These are phyloP conservation scores for Nasua narica DNA, from an alignment of 2,797 vertebrate species.

Conservation along the genomic window DNA sequence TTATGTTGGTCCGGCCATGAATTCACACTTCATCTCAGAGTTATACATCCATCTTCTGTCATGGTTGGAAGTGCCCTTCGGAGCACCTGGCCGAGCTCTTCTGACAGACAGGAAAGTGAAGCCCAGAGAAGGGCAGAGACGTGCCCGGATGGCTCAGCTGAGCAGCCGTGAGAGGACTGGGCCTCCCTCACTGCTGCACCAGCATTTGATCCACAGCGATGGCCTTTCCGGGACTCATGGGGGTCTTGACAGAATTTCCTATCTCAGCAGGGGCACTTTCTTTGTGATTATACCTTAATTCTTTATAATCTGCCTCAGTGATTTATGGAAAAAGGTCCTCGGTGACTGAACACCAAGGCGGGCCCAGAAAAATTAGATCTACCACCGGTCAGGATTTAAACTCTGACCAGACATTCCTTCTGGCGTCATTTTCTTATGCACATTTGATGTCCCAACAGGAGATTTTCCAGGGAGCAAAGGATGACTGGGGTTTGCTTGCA, in stretches of 20 bases:
- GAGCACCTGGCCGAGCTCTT: neutral
- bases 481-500: neutral
- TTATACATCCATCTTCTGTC: neutral
- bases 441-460: neutral
- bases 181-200: too few relatives aligned
- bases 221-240: neutral
- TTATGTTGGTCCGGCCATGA: neutral
- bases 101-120: neutral
- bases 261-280: neutral
- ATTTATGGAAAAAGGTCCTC: slow-evolving; percentile 1
- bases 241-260: neutral
- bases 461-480: neutral
- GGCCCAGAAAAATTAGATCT: neutral
- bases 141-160: neutral
- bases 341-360: neutral
- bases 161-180: neutral
- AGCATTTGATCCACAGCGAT: neutral
- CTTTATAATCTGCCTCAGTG: neutral
- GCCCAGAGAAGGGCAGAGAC: neutral
- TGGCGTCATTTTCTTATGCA: neutral
- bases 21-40: neutral
- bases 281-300: neutral
- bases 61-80: neutral
- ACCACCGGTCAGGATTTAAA: slow-evolving; percentile 12
- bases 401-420: neutral